A percentile compares a stretch with the other conserved stretches of the same genome.
Conservation (phyloP, 2,888 invertebrate genomes). For the Eumerus sabulonum region DNA sequence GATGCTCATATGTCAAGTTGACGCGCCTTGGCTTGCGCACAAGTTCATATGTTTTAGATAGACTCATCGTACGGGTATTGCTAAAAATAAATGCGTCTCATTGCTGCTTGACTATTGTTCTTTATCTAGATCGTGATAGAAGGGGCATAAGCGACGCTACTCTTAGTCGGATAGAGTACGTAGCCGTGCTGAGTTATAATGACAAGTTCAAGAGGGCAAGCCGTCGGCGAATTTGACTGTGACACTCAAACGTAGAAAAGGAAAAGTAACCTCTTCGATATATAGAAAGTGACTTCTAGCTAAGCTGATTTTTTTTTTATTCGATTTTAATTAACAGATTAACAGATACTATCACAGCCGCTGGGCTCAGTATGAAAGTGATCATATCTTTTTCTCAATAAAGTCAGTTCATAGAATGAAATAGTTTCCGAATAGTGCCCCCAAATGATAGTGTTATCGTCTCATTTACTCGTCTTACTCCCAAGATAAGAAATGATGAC, state of each 20-base stretch:
- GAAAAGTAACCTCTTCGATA: not conserved
- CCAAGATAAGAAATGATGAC: constrained; percentile 25
- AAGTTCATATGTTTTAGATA: constrained; percentile 47
- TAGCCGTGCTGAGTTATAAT: constrained; percentile 57
- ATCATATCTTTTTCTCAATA: constrained; percentile 17
- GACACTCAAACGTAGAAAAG: constrained; percentile 10
- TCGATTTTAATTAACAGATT: constrained; percentile 47
- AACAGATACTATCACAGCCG: not conserved
- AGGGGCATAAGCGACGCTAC: constrained; percentile 23
- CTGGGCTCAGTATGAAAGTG: not conserved
- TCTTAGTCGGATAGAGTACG: constrained; percentile 2
- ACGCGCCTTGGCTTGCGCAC: constrained; percentile 52
- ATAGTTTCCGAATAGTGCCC: constrained; percentile 26
- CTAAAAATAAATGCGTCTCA: constrained; percentile 25
- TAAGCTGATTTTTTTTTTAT: constrained; percentile 40
- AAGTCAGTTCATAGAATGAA: not conserved
- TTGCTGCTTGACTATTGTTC: constrained; percentile 39
- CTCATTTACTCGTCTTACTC: constrained; percentile 29
- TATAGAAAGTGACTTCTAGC: not conserved
- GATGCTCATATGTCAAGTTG: constrained; percentile 63
- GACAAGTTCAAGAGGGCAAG: constrained; percentile 57
- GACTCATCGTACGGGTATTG: not conserved
- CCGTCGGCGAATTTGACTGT: constrained; percentile 28
- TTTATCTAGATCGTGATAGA: constrained; percentile 11
- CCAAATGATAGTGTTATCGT: constrained; percentile 43